These are phyloP conservation scores for Phyllostomus hastatus DNA, from an alignment of 2,113 vertebrate genomes.

Conservation along the genomic window DNA sequence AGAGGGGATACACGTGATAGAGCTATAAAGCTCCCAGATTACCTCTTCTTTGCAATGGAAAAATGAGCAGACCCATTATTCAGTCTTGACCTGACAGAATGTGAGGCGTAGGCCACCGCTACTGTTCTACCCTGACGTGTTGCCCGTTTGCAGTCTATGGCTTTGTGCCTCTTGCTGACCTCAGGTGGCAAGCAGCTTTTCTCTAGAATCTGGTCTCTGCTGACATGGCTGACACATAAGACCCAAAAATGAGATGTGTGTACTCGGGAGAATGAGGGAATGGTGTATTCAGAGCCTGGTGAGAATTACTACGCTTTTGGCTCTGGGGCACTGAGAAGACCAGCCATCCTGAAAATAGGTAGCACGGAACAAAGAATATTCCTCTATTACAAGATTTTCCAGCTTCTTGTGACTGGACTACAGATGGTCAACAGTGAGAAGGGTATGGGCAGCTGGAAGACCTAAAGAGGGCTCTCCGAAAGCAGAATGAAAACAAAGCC, in stretches of 20 bases:
- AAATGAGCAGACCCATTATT: neutral
- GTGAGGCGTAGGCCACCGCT: neutral
- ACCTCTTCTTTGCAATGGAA: neutral
- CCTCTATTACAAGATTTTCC: neutral
- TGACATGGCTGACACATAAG: neutral
- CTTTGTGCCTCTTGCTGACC: neutral
- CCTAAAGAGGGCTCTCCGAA: neutral
- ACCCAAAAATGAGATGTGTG: neutral
- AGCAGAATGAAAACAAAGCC: neutral
- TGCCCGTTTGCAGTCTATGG: neutral
- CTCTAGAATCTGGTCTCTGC: conserved; percentile 20
- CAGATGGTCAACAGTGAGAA: neutral
- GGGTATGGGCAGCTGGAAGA: neutral
- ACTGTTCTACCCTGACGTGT: neutral
- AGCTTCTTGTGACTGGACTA: neutral
- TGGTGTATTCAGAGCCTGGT: neutral
- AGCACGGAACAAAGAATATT: neutral
- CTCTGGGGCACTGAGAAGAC: neutral
- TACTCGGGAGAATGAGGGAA: neutral
- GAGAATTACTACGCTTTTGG: neutral
- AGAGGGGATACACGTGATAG: neutral
- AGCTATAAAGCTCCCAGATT: neutral
- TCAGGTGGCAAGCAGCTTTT: neutral
- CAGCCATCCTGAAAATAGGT: neutral
- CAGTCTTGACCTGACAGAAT: neutral